A percentile compares a stretch with the other conserved stretches of the same genome.
phyloP scores from a whole-genome alignment of 1,140 invertebrate genomes.

The Glomeris maerens region DNA sequence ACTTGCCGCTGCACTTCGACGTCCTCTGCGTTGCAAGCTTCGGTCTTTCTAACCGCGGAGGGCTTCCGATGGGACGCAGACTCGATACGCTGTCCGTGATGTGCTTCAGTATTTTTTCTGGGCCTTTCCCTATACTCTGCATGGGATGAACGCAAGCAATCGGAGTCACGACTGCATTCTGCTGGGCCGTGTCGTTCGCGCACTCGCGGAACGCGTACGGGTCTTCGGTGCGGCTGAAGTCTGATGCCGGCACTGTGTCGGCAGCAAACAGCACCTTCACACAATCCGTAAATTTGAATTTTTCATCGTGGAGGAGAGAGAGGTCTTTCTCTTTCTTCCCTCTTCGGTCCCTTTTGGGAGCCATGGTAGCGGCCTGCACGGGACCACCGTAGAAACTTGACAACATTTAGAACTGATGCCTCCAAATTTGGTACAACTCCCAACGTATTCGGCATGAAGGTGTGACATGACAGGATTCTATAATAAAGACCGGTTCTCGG shows the following conservation, averaged over 20 bases:
- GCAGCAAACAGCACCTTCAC: constrained; percentile 35
- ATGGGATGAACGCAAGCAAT: constrained; percentile 19
- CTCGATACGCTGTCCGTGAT: too few relatives aligned
- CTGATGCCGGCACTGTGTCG: constrained; percentile 21
- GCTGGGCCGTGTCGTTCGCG: too few relatives aligned
- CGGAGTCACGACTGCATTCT: constrained; percentile 26
- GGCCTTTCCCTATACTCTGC: too few relatives aligned
- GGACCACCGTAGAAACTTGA: too few relatives aligned
- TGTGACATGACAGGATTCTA: too few relatives aligned
- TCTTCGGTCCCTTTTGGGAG: constrained; percentile 38
- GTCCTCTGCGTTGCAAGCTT: constrained; percentile 22
- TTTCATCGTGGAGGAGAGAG: constrained; percentile 32
- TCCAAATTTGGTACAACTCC: too few relatives aligned
- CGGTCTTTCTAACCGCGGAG: constrained; percentile 20
- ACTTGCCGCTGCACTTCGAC: constrained; percentile 35
- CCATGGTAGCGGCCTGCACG: constrained; percentile 38
- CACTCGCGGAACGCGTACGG: constrained; percentile 45
- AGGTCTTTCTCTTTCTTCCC: constrained; percentile 32
- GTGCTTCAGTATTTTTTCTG: too few relatives aligned
- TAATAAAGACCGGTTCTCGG: too few relatives aligned
- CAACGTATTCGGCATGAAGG: too few relatives aligned
- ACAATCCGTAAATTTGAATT: constrained; percentile 37
- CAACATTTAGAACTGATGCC: too few relatives aligned
- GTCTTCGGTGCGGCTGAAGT: constrained; percentile 30
- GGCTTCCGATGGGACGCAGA: too few relatives aligned